phyloP scores from a whole-genome alignment of 2,113 vertebrate species.

The Syngnathus typhle region DNA sequence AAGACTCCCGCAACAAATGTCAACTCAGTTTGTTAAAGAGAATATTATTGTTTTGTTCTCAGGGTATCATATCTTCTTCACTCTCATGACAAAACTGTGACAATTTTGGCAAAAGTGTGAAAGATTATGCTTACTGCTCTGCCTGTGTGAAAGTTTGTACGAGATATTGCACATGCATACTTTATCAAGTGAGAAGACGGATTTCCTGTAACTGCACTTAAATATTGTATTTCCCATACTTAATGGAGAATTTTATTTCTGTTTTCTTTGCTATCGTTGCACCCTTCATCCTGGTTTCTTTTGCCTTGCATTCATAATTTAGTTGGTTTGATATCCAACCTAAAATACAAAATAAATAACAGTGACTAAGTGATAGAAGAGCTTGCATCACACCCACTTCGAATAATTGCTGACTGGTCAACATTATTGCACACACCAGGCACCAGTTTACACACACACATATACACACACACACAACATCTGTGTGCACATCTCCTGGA shows the following conservation, averaged over 20 bases:
- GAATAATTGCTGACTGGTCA: not conserved
- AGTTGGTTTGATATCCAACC: not conserved
- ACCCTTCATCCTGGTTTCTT: not conserved
- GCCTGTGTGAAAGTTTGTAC: not conserved
- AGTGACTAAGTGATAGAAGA: not conserved
- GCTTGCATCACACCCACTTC: not conserved
- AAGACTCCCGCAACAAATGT: no score
- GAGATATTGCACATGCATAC: not conserved
- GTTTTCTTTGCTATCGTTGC: not conserved
- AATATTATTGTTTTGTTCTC: no score
- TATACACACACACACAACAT: no score
- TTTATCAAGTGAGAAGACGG: not conserved
- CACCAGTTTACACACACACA: not conserved
- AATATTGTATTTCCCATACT: not conserved
- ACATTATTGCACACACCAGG: not conserved
- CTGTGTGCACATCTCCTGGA: not conserved
- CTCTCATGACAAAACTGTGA: not conserved
- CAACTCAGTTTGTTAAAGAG: no score
- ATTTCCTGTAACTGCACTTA: slow-evolving; percentile 2
- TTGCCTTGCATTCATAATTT: not conserved
- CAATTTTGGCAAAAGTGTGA: not conserved
- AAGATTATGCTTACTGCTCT: not conserved
- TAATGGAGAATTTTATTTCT: not conserved
- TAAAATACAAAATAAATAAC: not conserved
- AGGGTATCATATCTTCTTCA: no score